Percentiles rank a stretch among this genome's conserved stretches.
Conservation (phyloP, 1,140 invertebrate genomes). For the Drosophila pseudoananassae region DNA sequence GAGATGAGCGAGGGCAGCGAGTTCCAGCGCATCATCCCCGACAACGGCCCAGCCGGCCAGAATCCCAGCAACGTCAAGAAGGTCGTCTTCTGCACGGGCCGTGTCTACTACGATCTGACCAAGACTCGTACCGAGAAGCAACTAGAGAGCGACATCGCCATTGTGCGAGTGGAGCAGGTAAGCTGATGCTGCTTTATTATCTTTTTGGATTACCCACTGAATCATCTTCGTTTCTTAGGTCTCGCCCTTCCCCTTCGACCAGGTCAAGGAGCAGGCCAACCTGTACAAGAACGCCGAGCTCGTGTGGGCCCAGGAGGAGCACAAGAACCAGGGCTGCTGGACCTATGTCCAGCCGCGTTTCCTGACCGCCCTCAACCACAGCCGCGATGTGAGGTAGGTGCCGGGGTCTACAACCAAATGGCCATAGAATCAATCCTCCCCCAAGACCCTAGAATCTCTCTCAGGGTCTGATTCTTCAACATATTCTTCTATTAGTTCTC, state of each 20-base stretch:
- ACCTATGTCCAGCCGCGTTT: constrained; percentile 97
- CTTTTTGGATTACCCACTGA: not conserved
- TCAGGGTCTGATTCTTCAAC: constrained; percentile 17
- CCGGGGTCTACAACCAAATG: constrained; percentile 39
- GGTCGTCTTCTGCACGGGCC: constrained; percentile 96
- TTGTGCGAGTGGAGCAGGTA: constrained; percentile 95
- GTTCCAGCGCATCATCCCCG: constrained; percentile 92
- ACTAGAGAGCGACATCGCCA: constrained; percentile 93
- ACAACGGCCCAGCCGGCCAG: constrained; percentile 88
- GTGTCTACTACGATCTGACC: constrained; percentile 97
- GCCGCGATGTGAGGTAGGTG: constrained; percentile 88
- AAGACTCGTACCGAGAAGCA: constrained; percentile 92
- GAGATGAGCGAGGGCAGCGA: constrained; percentile 93
- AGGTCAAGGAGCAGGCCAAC: constrained; percentile 94
- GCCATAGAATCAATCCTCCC: not conserved
- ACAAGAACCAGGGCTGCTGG: constrained; percentile 99
- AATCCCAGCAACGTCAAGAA: constrained; percentile 92
- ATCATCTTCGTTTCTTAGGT: constrained; percentile 86
- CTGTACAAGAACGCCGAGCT: constrained; percentile 96
- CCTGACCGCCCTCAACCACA: constrained; percentile 88
- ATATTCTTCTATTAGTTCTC: constrained; percentile 24
- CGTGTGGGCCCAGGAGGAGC: constrained; percentile 98
- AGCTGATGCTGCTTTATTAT: not conserved
- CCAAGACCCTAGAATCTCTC: constrained; percentile 2
- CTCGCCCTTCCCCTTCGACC: constrained; percentile 98